Evolutionary conservation across 1,140 invertebrate species (phyloP).

Genomic region (Drosophila repletoides): DNA sequence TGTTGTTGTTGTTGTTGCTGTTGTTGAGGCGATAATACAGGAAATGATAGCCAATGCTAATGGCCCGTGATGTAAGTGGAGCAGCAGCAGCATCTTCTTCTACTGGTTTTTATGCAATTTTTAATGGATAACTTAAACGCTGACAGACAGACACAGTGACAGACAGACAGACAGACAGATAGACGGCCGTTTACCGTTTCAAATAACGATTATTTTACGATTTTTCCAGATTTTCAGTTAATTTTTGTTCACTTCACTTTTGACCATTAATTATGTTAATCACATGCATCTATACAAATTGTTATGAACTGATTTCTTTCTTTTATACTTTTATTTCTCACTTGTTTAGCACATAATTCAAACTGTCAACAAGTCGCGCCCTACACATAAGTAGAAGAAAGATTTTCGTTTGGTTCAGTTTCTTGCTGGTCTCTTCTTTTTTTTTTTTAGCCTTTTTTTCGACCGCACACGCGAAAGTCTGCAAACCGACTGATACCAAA

Average conservation of each 20-base stretch:
- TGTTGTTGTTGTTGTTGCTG: constrained; percentile 10
- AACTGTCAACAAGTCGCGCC: constrained; percentile 77
- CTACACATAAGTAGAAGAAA: constrained; percentile 37
- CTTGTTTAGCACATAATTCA: constrained; percentile 56
- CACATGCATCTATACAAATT: constrained; percentile 42
- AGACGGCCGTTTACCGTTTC: constrained; percentile 33
- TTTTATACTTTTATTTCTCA: constrained; percentile 43
- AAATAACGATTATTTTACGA: constrained; percentile 27
- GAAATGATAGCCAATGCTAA: constrained; percentile 73
- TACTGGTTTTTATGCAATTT: constrained; percentile 55
- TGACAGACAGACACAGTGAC: no score
- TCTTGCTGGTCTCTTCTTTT: background rate
- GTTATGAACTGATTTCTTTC: constrained; percentile 23
- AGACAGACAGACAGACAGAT: no score
- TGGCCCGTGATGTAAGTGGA: constrained; percentile 77
- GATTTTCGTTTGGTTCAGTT: constrained; percentile 27
- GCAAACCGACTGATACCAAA: constrained; percentile 71
- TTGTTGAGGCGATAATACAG: constrained; percentile 52
- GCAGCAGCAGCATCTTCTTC: constrained; percentile 73
- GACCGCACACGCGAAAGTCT: constrained; percentile 79
- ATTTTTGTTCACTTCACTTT: constrained; percentile 15
- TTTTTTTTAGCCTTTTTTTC: constrained; percentile 28
- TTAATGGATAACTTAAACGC: constrained; percentile 57
- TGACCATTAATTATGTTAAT: constrained; percentile 72
- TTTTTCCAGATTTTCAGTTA: constrained; percentile 11